phyloP scores from a whole-genome alignment of 2,888 invertebrate genomes.

The Cantharis rustica region DNA sequence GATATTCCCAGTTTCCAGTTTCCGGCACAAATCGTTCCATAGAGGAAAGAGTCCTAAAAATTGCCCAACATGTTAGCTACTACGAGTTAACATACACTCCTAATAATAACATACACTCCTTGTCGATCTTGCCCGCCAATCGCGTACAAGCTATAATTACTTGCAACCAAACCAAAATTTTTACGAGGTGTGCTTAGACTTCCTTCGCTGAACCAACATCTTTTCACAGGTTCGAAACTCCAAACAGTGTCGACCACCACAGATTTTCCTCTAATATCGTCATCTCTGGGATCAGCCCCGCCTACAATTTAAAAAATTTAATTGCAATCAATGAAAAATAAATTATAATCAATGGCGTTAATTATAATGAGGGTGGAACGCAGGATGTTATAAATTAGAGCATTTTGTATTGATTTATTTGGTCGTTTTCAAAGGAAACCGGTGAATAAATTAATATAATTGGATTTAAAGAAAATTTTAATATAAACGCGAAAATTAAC shows the following conservation, averaged over 20 bases:
- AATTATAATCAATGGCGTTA: neutral
- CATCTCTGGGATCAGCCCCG: conserved; percentile 68
- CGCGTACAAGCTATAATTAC: conserved; percentile 68
- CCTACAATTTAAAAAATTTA: conserved; percentile 54
- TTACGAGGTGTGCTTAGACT: conserved; percentile 65
- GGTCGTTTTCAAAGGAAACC: neutral
- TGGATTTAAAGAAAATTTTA: neutral
- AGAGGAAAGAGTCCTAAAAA: conserved; percentile 61
- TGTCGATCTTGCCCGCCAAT: conserved; percentile 73
- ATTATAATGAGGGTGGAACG: neutral
- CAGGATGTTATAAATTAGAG: neutral
- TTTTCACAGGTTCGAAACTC: conserved; percentile 69
- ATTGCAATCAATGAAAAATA: neutral
- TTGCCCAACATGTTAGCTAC: neutral
- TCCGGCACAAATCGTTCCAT: conserved; percentile 67
- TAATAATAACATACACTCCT: conserved; percentile 52
- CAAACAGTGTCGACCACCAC: conserved; percentile 67
- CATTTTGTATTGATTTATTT: neutral
- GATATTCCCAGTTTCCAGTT: conserved; percentile 63
- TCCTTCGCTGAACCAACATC: conserved; percentile 68
- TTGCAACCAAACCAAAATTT: conserved; percentile 72
- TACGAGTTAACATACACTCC: no score
- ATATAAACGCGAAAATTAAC: neutral
- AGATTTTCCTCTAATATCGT: conserved; percentile 61
- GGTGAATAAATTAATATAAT: neutral